phyloP scores from a whole-genome alignment of 2,113 vertebrate genomes.

The Elephas maximus region DNA sequence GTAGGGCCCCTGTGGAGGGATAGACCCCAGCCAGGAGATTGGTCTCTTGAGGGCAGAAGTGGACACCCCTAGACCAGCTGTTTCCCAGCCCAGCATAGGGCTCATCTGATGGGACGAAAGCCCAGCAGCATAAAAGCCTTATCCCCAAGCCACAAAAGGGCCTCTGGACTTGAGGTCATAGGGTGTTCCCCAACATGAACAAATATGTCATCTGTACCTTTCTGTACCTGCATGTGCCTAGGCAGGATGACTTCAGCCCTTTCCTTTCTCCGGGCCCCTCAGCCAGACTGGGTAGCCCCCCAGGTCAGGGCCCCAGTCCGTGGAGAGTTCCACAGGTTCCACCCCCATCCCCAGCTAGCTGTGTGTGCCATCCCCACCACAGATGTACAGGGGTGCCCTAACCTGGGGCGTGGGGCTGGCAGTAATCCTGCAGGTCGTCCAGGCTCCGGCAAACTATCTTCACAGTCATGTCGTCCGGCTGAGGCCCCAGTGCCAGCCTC shows the following conservation, averaged over 20 bases:
- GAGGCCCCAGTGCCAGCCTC: constrained; percentile 85
- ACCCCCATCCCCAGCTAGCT: neutral
- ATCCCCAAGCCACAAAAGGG: neutral
- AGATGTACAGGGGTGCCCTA: neutral
- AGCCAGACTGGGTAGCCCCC: neutral
- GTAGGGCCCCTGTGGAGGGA: constrained; percentile 92
- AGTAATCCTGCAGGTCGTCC: constrained; percentile 93
- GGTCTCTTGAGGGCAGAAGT: neutral
- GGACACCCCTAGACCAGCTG: neutral
- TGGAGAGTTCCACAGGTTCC: neutral
- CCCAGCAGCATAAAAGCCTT: neutral
- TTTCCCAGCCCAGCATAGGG: neutral
- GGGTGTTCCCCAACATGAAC: neutral
- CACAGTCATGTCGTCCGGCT: constrained; percentile 73
- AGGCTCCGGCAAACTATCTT: constrained; percentile 90
- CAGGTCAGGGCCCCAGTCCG: neutral
- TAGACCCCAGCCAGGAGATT: neutral
- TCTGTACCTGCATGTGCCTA: neutral
- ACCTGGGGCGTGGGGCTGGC: constrained; percentile 97
- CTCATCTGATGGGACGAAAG: neutral
- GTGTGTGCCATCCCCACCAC: neutral
- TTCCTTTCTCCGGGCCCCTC: neutral
- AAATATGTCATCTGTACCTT: neutral
- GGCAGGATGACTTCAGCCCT: neutral
- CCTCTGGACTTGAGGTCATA: neutral